A percentile compares a stretch with the other conserved stretches of the same genome.
phyloP scores from a whole-genome alignment of 2,113 vertebrate genomes.

The Gasterosteus aculeatus region DNA sequence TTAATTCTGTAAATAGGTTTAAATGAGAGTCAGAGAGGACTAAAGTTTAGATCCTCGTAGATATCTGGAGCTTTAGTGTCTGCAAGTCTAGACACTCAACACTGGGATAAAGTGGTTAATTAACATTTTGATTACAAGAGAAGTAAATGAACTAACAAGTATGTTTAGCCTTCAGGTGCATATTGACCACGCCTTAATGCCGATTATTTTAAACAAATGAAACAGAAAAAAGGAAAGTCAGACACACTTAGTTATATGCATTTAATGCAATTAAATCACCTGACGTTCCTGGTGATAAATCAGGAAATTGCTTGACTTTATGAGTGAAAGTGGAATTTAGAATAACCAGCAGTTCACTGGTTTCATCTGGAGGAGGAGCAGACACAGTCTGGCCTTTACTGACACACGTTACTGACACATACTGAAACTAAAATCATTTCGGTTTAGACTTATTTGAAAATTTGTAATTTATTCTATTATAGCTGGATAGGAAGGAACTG shows the following conservation, averaged over 20 bases:
- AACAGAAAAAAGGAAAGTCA: not conserved
- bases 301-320: constrained; percentile 9
- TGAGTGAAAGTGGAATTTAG: constrained; percentile 4
- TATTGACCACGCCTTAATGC: not conserved
- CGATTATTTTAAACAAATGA: not conserved
- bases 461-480: not conserved
- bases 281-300: not conserved
- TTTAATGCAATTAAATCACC: not conserved
- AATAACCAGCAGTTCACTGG: not conserved
- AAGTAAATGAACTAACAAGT: not conserved
- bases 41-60: constrained; percentile 17
- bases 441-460: not conserved
- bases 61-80: constrained; percentile 8
- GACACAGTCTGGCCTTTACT: not conserved
- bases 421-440: not conserved
- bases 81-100: constrained; percentile 32
- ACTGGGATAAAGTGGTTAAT: not conserved
- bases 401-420: not conserved
- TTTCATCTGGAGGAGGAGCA: constrained; percentile 8
- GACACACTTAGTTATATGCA: not conserved
- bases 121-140: not conserved
- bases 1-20: constrained; percentile 43
- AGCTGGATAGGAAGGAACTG: not conserved
- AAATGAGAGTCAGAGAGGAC: constrained; percentile 38
- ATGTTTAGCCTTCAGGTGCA: not conserved